Evolutionary conservation across 2,113 vertebrate genomes (phyloP), one percentile per base, ranked within the genome.

Genomic region (Ophiodon elongatus): DNA sequence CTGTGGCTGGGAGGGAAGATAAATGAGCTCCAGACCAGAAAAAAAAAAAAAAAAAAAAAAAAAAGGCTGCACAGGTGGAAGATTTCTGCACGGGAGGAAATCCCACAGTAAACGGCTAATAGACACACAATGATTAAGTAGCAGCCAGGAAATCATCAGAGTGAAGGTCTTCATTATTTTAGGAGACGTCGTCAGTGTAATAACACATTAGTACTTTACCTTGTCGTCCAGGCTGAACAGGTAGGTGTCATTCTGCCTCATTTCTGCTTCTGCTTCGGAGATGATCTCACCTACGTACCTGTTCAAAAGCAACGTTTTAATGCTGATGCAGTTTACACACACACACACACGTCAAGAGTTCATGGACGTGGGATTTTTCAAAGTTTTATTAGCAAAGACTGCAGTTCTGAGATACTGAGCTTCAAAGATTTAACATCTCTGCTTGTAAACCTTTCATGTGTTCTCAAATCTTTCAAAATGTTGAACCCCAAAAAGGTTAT

Each of bases 231-330:
- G 96, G 87, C 98, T 98, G 21, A 99, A 99, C 88, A 99, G 96
- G 88, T 98, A 99, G 4, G 97, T 97, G 50, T 99, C 98, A 50
- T 99, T 98, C 76, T 99, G 97, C 63, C 98, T 96, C 76, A 99
- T 96, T 0, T 99, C 97, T 0, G 98, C 98, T 86, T 99, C 98
- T 0, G 96, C 95, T 41, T 99, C 98, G 0, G 98, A 97, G 91
- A 99, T 98, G 83, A 99, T 96, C 94, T 99, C 98, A 19, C 98
- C 98, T 0, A 99, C 98, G 0, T 99, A 99, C 91, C 98, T 99
- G 92, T 70, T 37, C 3, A 63, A 70, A 70, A 57, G 69, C 37
- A 85, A 33, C 29, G 8, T 63, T 63, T 81, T 35, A 15, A 62
- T 21, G 29, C 66, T 25, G 43, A 14, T 6, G 8, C 31, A 3